Evolutionary conservation across 2,888 invertebrate genomes (phyloP), one percentile per base, ranked within the genome.

Genomic region (Leistus spinibarbis): DNA sequence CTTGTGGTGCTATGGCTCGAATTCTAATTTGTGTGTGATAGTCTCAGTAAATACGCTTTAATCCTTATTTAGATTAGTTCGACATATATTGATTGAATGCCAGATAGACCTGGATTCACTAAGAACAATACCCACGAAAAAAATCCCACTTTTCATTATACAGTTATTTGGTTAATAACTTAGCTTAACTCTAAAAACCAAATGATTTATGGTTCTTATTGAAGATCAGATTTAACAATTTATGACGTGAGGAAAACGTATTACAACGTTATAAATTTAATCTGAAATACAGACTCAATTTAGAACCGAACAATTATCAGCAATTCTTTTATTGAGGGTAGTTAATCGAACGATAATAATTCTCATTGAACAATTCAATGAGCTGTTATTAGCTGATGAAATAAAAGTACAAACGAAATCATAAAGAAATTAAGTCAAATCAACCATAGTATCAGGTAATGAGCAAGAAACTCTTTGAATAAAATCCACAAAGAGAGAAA

Each of bases 21-120:
- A 54, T 63, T 62, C 70, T 63, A 70, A 70, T 70, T 70, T 70
- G 70, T 70, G 60, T 70, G 62, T 70, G 63, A 70, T 70, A 62
- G 70, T 54, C 5, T 22, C 54, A 69, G 62, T 70, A 70, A 70
- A 70, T 70, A 20, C 23, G 40, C 10, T 70, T 40, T 23, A 9
- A 16, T 19, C 23, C 63, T 62, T 70, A 20, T 60, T 60, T 69
- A 57, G 69, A 60, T 69, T 57, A 60, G 27, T 19, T 57, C 57
- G n/a, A n/a, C n/a, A n/a, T n/a, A n/a, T n/a, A n/a, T n/a, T n/a
- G n/a, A n/a, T n/a, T n/a, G n/a, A n/a, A n/a, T n/a, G n/a, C n/a
- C n/a, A n/a, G n/a, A n/a, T n/a, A n/a, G n/a, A n/a, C n/a, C n/a
- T n/a, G n/a, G n/a, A n/a, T n/a, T n/a, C n/a, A n/a, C n/a, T n/a